Evolutionary conservation across 2,113 vertebrate species (phyloP), one percentile per base, ranked within the genome.

Genomic region (Anolis sagrei): DNA sequence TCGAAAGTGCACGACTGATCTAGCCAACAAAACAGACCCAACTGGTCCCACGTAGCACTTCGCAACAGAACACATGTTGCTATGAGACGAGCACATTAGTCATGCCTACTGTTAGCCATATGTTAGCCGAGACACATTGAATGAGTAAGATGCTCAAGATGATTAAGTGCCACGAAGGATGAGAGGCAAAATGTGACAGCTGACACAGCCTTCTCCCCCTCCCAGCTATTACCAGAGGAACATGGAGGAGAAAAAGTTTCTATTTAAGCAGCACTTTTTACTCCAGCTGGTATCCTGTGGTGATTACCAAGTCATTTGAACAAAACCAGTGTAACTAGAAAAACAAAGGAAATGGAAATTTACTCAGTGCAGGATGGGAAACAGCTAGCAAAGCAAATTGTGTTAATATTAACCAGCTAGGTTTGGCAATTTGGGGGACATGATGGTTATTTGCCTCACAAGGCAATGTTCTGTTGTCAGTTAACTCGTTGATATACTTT

Each of bases 21-120:
- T 88, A 93, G 25, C n/a, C 77, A 74, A 81, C 73, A 76, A 90
- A 92, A 92, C 88, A 93, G 87, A 93, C 74, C 89, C 83, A 93
- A 93, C 84, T 93, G 78, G 89, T 91, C 93, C 85, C 82, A 70
- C 92, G 83, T 86, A 74, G 29, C 7, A 19, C 86, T 6, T 69
- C 91, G 74, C 88, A 84, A 93, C 48, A 92, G 81, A 90, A 89
- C 2, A 87, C 68, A 89, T 3, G 2, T 82, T 86, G 86, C 48
- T 68, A 54, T 85, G 85, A 79, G 79, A 66, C 61, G 7, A 13
- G 29, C 7, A 79, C 62, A 74, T 94, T 92, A 95, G 81, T 92
- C 93, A 94, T 7, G 39, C 87, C 86, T 89, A 11, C 0, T 88
- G 76, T 86, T 82, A 92, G 88, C 81, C 80, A 83, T 81, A 83